Percentiles rank a stretch among this genome's conserved stretches.
Evolutionary conservation across 2,888 invertebrate species (phyloP).

Genomic region (Galerucella calmariensis): DNA sequence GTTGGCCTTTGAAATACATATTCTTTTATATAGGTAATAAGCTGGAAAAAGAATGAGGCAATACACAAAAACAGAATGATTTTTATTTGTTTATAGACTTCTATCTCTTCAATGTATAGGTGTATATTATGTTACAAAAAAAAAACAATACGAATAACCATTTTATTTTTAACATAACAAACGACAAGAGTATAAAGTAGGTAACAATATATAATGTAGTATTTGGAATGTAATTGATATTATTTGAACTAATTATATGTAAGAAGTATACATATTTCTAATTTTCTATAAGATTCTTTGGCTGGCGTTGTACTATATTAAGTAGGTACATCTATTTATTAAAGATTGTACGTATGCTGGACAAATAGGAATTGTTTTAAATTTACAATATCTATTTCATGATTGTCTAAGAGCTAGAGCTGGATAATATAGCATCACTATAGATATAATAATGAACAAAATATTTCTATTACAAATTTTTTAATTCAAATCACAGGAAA

Average conservation of each 20-base stretch:
- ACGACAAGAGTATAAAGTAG: neutral
- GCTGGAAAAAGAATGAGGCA: too few relatives aligned
- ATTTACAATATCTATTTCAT: neutral
- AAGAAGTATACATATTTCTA: neutral
- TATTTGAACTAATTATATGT: neutral
- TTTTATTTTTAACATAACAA: constrained; percentile 3
- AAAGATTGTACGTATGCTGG: neutral
- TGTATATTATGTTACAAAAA: neutral
- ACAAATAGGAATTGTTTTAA: neutral
- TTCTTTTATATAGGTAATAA: too few relatives aligned
- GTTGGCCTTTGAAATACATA: too few relatives aligned
- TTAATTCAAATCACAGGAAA: too few relatives aligned
- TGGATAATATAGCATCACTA: too few relatives aligned
- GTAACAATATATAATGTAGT: neutral
- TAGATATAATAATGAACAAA: neutral
- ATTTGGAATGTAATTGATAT: neutral
- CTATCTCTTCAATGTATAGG: neutral
- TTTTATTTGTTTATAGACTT: too few relatives aligned
- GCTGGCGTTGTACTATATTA: constrained; percentile 7
- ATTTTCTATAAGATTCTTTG: constrained; percentile 8
- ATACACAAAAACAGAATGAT: too few relatives aligned
- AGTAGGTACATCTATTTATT: neutral
- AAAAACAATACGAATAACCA: neutral
- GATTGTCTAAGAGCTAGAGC: neutral
- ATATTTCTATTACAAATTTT: neutral